phyloP scores from a whole-genome alignment of 2,797 vertebrate species.

The Oreonectes daqikongensis region DNA sequence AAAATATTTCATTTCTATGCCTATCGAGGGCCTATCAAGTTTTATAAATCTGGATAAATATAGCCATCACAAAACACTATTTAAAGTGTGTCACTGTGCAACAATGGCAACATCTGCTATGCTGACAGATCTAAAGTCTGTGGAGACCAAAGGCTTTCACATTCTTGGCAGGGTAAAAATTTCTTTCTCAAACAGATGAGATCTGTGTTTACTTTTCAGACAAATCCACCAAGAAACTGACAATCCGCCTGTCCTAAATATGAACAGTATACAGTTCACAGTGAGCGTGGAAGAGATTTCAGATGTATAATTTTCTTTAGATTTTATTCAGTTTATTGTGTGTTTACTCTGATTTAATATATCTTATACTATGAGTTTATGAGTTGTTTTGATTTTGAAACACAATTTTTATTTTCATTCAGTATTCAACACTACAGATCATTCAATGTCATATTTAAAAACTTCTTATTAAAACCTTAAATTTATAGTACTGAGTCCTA shows the following conservation, averaged over 20 bases:
- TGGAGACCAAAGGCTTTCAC: background rate
- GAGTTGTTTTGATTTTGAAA: background rate
- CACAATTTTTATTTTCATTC: background rate
- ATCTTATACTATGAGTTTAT: background rate
- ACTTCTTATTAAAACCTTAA: conserved; percentile 2
- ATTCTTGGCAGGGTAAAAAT: conserved; percentile 8
- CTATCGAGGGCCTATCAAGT: conserved; percentile 24
- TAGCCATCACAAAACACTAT: conserved; percentile 23
- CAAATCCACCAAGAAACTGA: background rate
- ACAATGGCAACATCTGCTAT: conserved; percentile 35
- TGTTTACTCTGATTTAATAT: background rate
- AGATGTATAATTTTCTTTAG: background rate
- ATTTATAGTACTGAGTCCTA: conserved; percentile 58
- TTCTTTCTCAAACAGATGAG: conserved; percentile 27
- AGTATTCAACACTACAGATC: background rate
- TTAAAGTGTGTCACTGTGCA: conserved; percentile 15
- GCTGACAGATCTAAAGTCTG: conserved; percentile 22
- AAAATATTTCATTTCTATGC: background rate
- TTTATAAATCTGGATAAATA: conserved; percentile 11
- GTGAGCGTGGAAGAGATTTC: background rate
- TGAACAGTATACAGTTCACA: conserved; percentile 29
- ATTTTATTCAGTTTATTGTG: background rate
- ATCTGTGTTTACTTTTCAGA: conserved; percentile 34
- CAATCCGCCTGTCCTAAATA: conserved; percentile 2
- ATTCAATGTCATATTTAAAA: too few relatives aligned